Evolutionary conservation across 2,113 vertebrate genomes (phyloP), one percentile per base, ranked within the genome.

Genomic region (Indicator indicator): DNA sequence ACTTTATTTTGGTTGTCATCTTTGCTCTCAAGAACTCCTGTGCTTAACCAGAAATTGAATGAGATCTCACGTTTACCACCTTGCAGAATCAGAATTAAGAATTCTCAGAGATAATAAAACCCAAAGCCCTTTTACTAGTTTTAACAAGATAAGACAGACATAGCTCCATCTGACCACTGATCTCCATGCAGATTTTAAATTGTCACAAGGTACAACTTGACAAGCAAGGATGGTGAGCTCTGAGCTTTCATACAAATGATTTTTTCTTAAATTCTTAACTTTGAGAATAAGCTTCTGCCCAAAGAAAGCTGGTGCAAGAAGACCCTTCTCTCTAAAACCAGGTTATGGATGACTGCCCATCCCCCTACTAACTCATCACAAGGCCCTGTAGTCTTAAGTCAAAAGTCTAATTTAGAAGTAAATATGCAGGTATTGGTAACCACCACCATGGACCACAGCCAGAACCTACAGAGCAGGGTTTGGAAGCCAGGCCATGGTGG

Each of bases 351-450:
- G 89, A 28, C 46, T 69, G n/a, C 74, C 60, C 19, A 17, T 59
- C 38, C 13, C 86, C 65, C 65, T 83, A 42, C 42, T 71, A 75
- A 84, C 19, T 56, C 73, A 88, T 52, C 33, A 23, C 26, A 89
- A 94, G 48, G 18, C 48, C 54, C 52, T 23, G 23, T 8, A 71
- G 52, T 23, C 24, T 38, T 38, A 63, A 86, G 36, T 80, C 72
- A 68, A 54, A 73, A 80, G 76, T 46, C 55, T 79, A 73, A 55
- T 0, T 2, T 58, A 60, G 56, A 67, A 81, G 24, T 48, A 69
- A 83, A 85, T 59, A 46, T 0, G 1, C 8, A 40, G 1, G 0
- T 38, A 65, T 15, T 55, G 30, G 65, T 60, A 76, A 80, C 59
- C 68, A 70, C 70, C 40, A 58, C 44, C 9, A 1, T 7, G 23